A percentile compares a stretch with the other conserved stretches of the same genome.
Conservation (phyloP, 2,797 vertebrate genomes). For the Masticophis lateralis region DNA sequence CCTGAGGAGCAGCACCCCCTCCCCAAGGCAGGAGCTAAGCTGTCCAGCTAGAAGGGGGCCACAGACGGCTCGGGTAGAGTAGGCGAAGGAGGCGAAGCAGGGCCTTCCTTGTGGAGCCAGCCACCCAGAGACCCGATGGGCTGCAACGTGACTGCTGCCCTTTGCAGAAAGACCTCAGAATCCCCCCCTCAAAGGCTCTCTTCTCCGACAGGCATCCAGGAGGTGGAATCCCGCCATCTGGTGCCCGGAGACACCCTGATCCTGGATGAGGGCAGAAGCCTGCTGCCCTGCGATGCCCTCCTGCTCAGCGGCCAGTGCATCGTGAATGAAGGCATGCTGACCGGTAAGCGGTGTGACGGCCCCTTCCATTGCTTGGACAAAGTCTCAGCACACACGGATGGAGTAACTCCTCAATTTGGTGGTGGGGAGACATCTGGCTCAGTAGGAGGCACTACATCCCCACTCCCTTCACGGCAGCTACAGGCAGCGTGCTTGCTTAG, state of each 20-base stretch:
- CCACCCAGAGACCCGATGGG: neutral
- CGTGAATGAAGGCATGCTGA: conserved; percentile 78
- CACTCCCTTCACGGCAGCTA: too few relatives aligned
- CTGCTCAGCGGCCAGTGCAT: conserved; percentile 71
- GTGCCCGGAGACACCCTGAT: conserved; percentile 75
- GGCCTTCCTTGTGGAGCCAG: neutral
- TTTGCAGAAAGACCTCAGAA: neutral
- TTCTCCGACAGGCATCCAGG: conserved; percentile 60
- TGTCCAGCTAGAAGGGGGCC: neutral
- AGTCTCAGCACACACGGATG: neutral
- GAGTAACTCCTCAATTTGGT: neutral
- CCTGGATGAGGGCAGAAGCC: conserved; percentile 64
- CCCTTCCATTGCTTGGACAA: too few relatives aligned
- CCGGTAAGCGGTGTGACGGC: conserved; percentile 60
- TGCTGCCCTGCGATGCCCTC: conserved; percentile 75
- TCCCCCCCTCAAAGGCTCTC: neutral
- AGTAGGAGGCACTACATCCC: neutral
- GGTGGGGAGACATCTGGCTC: neutral
- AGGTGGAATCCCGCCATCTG: conserved; percentile 68
- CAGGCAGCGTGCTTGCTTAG: neutral
- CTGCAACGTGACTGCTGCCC: accelerated
- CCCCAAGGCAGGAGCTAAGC: neutral
- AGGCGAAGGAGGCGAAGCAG: neutral
- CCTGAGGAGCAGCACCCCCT: neutral
- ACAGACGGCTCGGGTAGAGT: neutral